These are phyloP conservation scores for Beris morrisii DNA, from an alignment of 2,888 invertebrate genomes.

Conservation along the genomic window DNA sequence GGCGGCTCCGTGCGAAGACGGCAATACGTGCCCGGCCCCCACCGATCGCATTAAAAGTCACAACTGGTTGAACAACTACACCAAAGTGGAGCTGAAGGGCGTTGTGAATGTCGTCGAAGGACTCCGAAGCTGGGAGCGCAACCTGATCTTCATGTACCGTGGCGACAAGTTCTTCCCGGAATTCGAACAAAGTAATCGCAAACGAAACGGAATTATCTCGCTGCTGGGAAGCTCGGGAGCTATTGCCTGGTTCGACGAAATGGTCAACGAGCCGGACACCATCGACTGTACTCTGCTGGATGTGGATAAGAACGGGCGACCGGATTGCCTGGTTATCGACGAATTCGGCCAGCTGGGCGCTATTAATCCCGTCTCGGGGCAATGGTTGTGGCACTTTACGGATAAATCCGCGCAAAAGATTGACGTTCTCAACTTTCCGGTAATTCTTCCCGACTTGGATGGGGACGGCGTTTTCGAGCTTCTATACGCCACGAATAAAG, in stretches of 20 bases:
- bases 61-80: slow-evolving; percentile 70
- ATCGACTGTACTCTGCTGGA: slow-evolving; percentile 76
- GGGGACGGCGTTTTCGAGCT: slow-evolving; percentile 72
- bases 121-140: slow-evolving; percentile 65
- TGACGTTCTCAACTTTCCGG: slow-evolving; percentile 67
- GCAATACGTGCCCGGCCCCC: slow-evolving; percentile 64
- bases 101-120: slow-evolving; percentile 70
- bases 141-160: slow-evolving; percentile 73
- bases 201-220: slow-evolving; percentile 66
- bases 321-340: slow-evolving; percentile 76
- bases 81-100: slow-evolving; percentile 70
- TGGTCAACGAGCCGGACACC: slow-evolving; percentile 68
- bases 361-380: slow-evolving; percentile 64
- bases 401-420: slow-evolving; percentile 55
- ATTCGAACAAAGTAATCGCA: slow-evolving; percentile 54
- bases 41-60: slow-evolving; percentile 63
- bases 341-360: slow-evolving; percentile 66
- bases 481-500: slow-evolving; percentile 59
- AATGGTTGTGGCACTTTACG: slow-evolving; percentile 59
- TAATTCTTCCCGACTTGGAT: slow-evolving; percentile 72
- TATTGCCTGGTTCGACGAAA: slow-evolving; percentile 73
- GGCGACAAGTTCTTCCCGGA: slow-evolving; percentile 66
- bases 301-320: slow-evolving; percentile 69
- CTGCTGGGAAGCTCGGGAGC: slow-evolving; percentile 71
- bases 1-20: slow-evolving; percentile 74